These are phyloP conservation scores for Prionailurus viverrinus DNA, from an alignment of 2,113 vertebrate genomes.

Conservation along the genomic window DNA sequence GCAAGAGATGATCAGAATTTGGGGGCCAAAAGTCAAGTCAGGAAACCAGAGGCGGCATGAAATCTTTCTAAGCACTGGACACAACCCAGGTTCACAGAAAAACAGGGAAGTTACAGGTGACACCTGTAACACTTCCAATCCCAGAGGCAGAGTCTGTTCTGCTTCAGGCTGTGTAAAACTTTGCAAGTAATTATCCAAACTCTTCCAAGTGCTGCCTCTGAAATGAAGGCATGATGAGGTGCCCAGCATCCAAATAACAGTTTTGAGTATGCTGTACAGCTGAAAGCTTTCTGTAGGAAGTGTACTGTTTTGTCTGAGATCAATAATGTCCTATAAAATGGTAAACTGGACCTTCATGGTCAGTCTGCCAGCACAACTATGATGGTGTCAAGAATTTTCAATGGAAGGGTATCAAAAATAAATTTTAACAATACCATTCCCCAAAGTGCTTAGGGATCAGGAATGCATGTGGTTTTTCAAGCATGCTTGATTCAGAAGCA, in stretches of 20 bases:
- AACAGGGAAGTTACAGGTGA: background rate
- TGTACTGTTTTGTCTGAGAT: background rate
- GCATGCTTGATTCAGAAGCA: background rate
- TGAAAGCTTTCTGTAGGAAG: background rate
- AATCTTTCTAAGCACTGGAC: background rate
- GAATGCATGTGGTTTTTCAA: background rate
- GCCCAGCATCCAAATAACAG: background rate
- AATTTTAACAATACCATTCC: background rate
- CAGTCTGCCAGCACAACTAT: background rate
- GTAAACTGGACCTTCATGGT: background rate
- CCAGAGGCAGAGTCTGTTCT: background rate
- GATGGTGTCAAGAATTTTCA: background rate
- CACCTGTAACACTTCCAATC: background rate
- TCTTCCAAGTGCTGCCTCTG: conserved; percentile 17
- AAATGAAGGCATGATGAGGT: background rate
- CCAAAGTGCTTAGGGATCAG: background rate
- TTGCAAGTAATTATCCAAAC: background rate
- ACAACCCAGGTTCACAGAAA: background rate
- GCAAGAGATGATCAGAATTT: background rate
- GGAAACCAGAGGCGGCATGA: background rate
- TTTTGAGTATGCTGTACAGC: background rate
- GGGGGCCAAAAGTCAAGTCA: background rate
- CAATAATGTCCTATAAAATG: background rate
- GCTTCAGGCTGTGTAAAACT: background rate
- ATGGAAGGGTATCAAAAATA: background rate